A percentile compares a stretch with the other conserved stretches of the same genome.
These are phyloP conservation scores for Meloe dianella DNA, from an alignment of 2,888 invertebrate genomes.

Conservation along the genomic window DNA sequence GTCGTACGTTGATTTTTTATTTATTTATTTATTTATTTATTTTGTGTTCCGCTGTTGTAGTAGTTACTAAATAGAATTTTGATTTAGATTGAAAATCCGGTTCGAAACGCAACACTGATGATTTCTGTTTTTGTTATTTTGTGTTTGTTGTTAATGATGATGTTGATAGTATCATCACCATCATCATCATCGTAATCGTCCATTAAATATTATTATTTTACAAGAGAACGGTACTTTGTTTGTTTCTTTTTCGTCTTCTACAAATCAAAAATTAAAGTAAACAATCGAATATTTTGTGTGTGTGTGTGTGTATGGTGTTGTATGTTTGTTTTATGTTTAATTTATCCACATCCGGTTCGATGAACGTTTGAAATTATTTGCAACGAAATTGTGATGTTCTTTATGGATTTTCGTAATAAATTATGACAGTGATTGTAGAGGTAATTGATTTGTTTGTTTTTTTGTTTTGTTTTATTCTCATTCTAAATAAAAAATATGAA, in stretches of 20 bases:
- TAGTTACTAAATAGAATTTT: background rate
- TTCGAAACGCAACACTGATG: slow-evolving; percentile 21
- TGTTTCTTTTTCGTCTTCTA: no score
- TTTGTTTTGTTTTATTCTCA: no score
- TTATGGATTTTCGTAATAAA: background rate
- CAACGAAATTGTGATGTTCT: background rate
- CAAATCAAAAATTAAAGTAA: background rate
- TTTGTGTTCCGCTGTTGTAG: background rate
- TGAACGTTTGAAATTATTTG: background rate
- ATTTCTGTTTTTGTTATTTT: background rate
- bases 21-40: background rate
- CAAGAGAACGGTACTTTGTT: background rate
- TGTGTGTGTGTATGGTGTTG: background rate
- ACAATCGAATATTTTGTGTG: background rate
- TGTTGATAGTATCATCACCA: background rate
- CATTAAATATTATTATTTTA: background rate
- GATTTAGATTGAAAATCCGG: slow-evolving; percentile 32
- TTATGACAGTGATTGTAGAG: slow-evolving; percentile 4
- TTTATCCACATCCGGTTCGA: slow-evolving; percentile 2
- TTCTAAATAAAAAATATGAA: no score
- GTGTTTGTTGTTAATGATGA: background rate
- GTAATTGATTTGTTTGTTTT: background rate
- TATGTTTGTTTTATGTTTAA: background rate
- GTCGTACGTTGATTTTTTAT: no score
- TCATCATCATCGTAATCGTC: background rate